Evolutionary conservation across 2,888 invertebrate species (phyloP), one percentile per base, ranked within the genome.

Genomic region (Icerya purchasi): DNA sequence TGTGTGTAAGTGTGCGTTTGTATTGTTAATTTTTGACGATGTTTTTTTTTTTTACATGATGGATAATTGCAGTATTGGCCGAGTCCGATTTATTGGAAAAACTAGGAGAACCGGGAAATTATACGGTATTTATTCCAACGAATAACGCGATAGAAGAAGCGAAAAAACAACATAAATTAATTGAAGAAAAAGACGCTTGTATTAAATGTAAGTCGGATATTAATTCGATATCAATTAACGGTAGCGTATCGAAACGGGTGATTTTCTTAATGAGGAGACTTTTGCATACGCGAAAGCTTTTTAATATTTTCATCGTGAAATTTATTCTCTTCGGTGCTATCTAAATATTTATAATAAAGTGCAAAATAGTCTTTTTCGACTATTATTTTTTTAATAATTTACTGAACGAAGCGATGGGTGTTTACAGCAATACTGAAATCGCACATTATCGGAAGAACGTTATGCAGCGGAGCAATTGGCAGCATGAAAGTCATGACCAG

Each of bases 371-470:
- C n/a, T n/a, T n/a, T n/a, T n/a, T n/a, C n/a, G n/a, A n/a, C n/a
- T n/a, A n/a, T n/a, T n/a, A n/a, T n/a, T n/a, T n/a, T n/a, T n/a
- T n/a, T n/a, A n/a, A n/a, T n/a, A n/a, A n/a, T n/a, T n/a, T n/a
- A n/a, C n/a, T n/a, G n/a, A n/a, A 14, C 51, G 23, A 53, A 59
- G 53, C 25, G 25, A 21, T 22, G 18, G 21, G 5, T 59, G 56
- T 52, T 69, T 69, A 10, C 67, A 82, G 82, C 78, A 65, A 77
- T 84, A 58, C 68, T 84, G 49, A 77, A 78, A 66, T 79, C 81
- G 66, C 84, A 84, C 66, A 73, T 84, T 61, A 72, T 83, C 24
- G 77, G 79, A 3, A 76, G 81, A 65, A 80, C 82, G 2, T 77
- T 84, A 68, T 82, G 82, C 66, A 77, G 82, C 1, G 70, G 76